phyloP scores from a whole-genome alignment of 1,140 invertebrate species.

The Teleopsis dalmanni region DNA sequence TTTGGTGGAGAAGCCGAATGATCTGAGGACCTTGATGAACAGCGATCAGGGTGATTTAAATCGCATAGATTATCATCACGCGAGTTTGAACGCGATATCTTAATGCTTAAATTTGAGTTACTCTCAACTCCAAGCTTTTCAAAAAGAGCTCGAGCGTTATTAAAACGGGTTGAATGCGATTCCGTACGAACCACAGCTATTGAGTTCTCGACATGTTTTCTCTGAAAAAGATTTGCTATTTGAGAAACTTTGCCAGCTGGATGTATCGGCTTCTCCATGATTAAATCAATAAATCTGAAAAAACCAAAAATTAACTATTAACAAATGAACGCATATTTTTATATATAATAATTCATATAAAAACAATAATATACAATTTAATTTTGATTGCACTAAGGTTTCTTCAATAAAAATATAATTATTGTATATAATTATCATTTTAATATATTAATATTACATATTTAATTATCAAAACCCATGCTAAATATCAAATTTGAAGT shows the following conservation, averaged over 20 bases:
- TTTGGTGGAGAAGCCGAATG: slow-evolving; percentile 41
- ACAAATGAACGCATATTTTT: too few relatives aligned
- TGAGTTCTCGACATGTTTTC: slow-evolving; percentile 46
- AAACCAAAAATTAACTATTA: too few relatives aligned
- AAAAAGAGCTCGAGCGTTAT: slow-evolving; percentile 85
- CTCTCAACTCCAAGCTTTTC: slow-evolving; percentile 73
- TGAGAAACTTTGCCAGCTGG: slow-evolving; percentile 71
- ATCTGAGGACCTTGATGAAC: slow-evolving; percentile 38
- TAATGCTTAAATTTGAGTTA: slow-evolving; percentile 47
- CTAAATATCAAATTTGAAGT: too few relatives aligned
- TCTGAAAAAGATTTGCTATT: slow-evolving; percentile 83
- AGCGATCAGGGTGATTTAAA: slow-evolving; percentile 28
- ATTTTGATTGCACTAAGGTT: too few relatives aligned
- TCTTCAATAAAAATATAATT: too few relatives aligned
- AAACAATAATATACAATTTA: too few relatives aligned
- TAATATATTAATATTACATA: too few relatives aligned
- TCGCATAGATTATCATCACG: slow-evolving; percentile 41
- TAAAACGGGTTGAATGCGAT: slow-evolving; percentile 82
- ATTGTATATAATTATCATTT: too few relatives aligned
- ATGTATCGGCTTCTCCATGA: slow-evolving; percentile 68
- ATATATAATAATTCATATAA: too few relatives aligned
- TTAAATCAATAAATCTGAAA: too few relatives aligned
- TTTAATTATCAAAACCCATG: too few relatives aligned
- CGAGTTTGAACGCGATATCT: slow-evolving; percentile 34
- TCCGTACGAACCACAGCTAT: slow-evolving; percentile 70